Percentiles rank a stretch among this genome's conserved stretches.
These are phyloP conservation scores for Drosophila ezoana DNA, from an alignment of 2,888 invertebrate genomes.

Conservation along the genomic window DNA sequence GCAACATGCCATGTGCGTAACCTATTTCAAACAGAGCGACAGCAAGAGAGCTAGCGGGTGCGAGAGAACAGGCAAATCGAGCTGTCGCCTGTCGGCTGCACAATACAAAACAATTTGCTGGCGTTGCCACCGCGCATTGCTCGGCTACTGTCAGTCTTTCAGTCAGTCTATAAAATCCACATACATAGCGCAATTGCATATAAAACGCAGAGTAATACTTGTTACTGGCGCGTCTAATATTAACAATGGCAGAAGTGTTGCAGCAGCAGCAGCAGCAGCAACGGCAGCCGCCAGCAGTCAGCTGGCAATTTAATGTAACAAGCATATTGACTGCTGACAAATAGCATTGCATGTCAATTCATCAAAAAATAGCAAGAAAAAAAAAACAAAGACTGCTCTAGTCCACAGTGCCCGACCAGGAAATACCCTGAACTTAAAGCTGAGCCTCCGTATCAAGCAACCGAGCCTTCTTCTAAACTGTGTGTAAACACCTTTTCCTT, in stretches of 20 bases:
- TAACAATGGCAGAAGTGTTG: slow-evolving; percentile 66
- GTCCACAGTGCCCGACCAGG: too few relatives aligned
- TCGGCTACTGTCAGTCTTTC: slow-evolving; percentile 35
- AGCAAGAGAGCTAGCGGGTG: slow-evolving; percentile 2
- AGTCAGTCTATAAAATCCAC: slow-evolving; percentile 60
- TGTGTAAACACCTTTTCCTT: too few relatives aligned
- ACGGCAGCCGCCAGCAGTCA: slow-evolving; percentile 46
- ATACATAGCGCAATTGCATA: slow-evolving; percentile 61
- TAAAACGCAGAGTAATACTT: slow-evolving; percentile 72
- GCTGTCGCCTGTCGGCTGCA: slow-evolving; percentile 67
- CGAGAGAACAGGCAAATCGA: slow-evolving; percentile 63
- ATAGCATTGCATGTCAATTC: slow-evolving; percentile 85
- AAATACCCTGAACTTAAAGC: too few relatives aligned
- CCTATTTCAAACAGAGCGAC: slow-evolving; percentile 61
- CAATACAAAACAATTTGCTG: slow-evolving; percentile 78
- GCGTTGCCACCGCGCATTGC: slow-evolving; percentile 40
- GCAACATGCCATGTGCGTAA: slow-evolving; percentile 70
- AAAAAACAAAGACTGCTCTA: background rate
- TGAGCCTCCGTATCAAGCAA: too few relatives aligned
- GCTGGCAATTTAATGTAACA: slow-evolving; percentile 83
- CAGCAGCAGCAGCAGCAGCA: slow-evolving; percentile 38
- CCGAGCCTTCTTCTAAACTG: too few relatives aligned
- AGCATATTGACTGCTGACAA: slow-evolving; percentile 85
- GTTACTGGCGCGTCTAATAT: slow-evolving; percentile 73
- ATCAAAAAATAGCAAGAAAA: slow-evolving; percentile 72